Conservation (phyloP, 2,113 vertebrate species). For the Percopsis transmontana region DNA sequence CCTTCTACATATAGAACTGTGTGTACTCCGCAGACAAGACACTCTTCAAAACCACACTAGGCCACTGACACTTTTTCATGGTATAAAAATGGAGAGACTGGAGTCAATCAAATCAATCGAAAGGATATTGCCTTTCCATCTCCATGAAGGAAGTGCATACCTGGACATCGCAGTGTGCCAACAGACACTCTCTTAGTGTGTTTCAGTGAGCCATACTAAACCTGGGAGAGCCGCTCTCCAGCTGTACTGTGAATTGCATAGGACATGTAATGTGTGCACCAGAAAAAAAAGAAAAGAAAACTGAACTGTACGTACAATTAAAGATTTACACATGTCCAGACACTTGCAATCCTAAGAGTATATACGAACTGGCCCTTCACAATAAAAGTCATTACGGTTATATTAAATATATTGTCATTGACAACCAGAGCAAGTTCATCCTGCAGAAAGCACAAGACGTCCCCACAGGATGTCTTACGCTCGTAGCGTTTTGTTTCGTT, state of each 20-base stretch:
- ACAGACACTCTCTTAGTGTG: slow-evolving; percentile 1
- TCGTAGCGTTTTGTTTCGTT: slow-evolving; percentile 1
- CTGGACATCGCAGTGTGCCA: slow-evolving; percentile 30
- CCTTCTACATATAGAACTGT: slow-evolving; percentile 23
- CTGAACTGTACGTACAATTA: slow-evolving; percentile 34
- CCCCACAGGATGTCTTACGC: slow-evolving; percentile 1
- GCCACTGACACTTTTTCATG: slow-evolving; percentile 30
- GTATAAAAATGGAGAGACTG: slow-evolving; percentile 59
- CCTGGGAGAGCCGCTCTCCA: slow-evolving; percentile 10
- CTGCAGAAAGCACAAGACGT: neutral
- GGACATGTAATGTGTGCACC: slow-evolving; percentile 69
- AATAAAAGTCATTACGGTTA: slow-evolving; percentile 50
- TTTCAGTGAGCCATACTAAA: neutral
- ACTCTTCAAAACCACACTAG: slow-evolving; percentile 1
- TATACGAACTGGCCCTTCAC: slow-evolving; percentile 54
- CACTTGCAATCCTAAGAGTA: slow-evolving; percentile 51
- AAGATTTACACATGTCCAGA: slow-evolving; percentile 57
- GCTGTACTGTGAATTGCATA: slow-evolving; percentile 73
- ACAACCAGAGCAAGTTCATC: slow-evolving; percentile 42
- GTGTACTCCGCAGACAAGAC: neutral
- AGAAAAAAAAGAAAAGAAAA: slow-evolving; percentile 46
- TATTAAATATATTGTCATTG: slow-evolving; percentile 52
- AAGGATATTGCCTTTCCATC: slow-evolving; percentile 17
- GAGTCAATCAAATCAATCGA: slow-evolving; percentile 34
- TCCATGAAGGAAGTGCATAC: slow-evolving; percentile 20